A percentile compares a stretch with the other conserved stretches of the same genome.
Evolutionary conservation across 2,113 vertebrate genomes (phyloP).

Genomic region (Patagioenas fasciata): DNA sequence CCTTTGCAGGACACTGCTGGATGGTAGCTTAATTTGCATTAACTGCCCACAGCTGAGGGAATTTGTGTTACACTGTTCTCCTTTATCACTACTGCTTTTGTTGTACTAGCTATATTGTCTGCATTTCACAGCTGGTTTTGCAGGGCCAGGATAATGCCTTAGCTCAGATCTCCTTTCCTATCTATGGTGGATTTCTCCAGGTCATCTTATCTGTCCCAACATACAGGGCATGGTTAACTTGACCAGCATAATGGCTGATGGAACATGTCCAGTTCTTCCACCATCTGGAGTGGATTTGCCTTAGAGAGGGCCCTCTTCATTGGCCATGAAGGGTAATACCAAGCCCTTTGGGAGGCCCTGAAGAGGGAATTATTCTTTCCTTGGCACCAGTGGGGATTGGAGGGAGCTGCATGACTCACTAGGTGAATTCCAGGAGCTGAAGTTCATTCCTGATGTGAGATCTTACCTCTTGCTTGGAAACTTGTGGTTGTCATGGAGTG

Average conservation of each 20-base stretch:
- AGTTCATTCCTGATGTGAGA: neutral
- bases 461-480: neutral
- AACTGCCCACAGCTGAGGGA: neutral
- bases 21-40: neutral
- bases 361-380: neutral
- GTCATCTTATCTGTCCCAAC: neutral
- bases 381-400: neutral
- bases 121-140: neutral
- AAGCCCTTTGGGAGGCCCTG: neutral
- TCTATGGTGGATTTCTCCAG: neutral
- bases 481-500: neutral
- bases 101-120: neutral
- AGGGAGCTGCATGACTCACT: neutral
- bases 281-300: neutral
- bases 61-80: neutral
- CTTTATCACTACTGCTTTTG: neutral
- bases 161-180: neutral
- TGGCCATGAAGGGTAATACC: neutral
- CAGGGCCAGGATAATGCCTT: neutral
- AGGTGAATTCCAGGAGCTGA: neutral
- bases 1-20: neutral
- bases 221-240: rapidly evolving
- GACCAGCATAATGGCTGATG: neutral
- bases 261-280: neutral
- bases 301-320: neutral